Evolutionary conservation across 2,797 vertebrate genomes (phyloP).

Genomic region (Schizopygopsis malacanthus): DNA sequence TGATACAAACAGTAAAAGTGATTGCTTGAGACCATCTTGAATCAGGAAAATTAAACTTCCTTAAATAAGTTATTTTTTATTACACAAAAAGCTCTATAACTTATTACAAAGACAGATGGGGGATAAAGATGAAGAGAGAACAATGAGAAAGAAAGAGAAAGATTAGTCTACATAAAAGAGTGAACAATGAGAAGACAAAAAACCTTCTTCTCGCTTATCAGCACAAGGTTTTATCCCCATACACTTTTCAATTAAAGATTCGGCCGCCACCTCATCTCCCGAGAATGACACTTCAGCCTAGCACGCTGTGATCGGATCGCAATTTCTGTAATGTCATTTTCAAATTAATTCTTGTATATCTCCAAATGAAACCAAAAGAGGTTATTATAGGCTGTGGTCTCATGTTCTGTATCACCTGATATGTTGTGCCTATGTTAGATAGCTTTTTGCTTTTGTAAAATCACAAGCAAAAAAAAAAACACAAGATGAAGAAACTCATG

Average conservation of each 20-base stretch:
- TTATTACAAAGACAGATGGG: slow-evolving; percentile 52
- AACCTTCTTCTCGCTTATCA: slow-evolving; percentile 66
- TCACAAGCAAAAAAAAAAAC: slow-evolving; percentile 19
- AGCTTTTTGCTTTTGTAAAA: neutral
- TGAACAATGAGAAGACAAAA: slow-evolving; percentile 68
- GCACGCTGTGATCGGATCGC: slow-evolving; percentile 66
- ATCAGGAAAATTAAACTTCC: neutral
- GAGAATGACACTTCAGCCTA: slow-evolving; percentile 63
- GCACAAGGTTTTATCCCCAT: slow-evolving; percentile 61
- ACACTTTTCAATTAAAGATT: slow-evolving; percentile 74
- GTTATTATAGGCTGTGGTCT: slow-evolving; percentile 47
- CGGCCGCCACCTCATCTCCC: slow-evolving; percentile 59
- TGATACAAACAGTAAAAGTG: too few species aligned
- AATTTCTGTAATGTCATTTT: slow-evolving; percentile 72
- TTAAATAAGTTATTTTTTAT: neutral
- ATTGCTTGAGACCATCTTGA: too few species aligned
- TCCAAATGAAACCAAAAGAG: slow-evolving; percentile 57
- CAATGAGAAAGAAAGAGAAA: slow-evolving; percentile 12
- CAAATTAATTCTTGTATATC: slow-evolving; percentile 64
- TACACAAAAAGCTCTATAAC: slow-evolving; percentile 17
- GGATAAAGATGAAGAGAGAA: slow-evolving; percentile 8
- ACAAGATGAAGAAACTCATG: slow-evolving; percentile 21
- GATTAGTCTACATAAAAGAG: slow-evolving; percentile 13
- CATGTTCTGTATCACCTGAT: slow-evolving; percentile 57
- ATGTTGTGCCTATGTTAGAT: slow-evolving; percentile 40